phyloP scores from a whole-genome alignment of 2,888 invertebrate genomes.

The Cerceris ruficornis region DNA sequence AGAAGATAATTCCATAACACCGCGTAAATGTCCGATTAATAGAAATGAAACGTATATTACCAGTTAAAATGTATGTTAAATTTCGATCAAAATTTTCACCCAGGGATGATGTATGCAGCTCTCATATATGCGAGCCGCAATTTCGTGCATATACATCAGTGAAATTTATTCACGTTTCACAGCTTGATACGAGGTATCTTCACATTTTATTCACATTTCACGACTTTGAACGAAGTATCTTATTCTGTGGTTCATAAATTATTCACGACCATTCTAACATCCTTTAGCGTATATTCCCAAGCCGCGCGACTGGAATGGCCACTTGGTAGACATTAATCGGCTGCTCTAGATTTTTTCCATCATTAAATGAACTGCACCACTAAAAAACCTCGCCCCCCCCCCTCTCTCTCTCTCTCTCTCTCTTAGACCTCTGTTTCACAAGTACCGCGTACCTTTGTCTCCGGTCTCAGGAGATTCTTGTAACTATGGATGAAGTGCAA shows the following conservation, averaged over 20 bases:
- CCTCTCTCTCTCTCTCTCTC: too few relatives aligned
- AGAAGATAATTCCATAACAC: neutral
- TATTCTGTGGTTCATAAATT: constrained; percentile 18
- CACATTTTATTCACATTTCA: constrained; percentile 19
- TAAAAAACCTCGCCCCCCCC: constrained; percentile 4
- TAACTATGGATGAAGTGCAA: constrained; percentile 47
- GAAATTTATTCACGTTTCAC: constrained; percentile 21
- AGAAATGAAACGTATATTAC: neutral
- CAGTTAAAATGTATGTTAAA: neutral
- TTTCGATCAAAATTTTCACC: neutral
- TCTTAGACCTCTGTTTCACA: constrained; percentile 16
- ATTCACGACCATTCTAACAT: constrained; percentile 13
- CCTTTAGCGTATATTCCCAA: constrained; percentile 7
- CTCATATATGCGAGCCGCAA: too few relatives aligned
- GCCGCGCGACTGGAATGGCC: neutral
- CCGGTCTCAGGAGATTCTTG: constrained; percentile 54
- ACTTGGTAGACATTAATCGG: constrained; percentile 35
- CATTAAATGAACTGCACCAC: constrained; percentile 36
- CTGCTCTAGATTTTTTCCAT: constrained; percentile 39
- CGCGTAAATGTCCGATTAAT: neutral
- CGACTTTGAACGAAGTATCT: constrained; percentile 6
- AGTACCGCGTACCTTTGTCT: constrained; percentile 39
- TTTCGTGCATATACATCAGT: neutral
- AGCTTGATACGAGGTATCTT: neutral
- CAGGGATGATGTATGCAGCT: neutral